Evolutionary conservation across 1,140 invertebrate species (phyloP).

Genomic region (Brachionus koreanus): DNA sequence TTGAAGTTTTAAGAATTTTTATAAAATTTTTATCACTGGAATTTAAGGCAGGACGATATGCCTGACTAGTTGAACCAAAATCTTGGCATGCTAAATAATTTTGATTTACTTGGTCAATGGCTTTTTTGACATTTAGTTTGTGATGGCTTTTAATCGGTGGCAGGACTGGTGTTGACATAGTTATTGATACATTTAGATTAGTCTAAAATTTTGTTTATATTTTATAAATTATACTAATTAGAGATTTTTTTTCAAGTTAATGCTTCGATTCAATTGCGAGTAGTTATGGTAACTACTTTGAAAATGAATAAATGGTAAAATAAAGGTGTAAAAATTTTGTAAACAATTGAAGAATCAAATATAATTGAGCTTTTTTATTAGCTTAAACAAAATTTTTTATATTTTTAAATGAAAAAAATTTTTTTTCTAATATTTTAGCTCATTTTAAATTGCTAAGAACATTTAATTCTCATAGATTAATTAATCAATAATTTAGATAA

Average conservation of each 20-base stretch:
- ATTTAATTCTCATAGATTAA: too few species aligned
- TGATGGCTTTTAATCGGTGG: not conserved
- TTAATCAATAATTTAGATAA: too few species aligned
- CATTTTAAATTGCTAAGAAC: too few species aligned
- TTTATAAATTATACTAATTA: conserved; percentile 35
- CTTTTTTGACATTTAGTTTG: not conserved
- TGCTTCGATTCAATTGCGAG: not conserved
- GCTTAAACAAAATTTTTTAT: not conserved
- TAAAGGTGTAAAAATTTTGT: not conserved
- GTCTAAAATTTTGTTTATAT: conserved; percentile 19
- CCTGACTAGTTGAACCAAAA: not conserved
- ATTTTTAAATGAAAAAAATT: not conserved
- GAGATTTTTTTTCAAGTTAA: not conserved
- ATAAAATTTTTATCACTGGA: conserved; percentile 11
- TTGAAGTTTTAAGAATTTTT: conserved; percentile 18
- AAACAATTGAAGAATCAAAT: not conserved
- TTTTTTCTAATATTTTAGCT: too few species aligned
- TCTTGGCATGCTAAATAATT: conserved; percentile 14
- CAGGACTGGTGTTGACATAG: not conserved
- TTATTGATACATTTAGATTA: conserved; percentile 1
- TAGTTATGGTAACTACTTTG: not conserved
- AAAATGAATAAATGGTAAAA: not conserved
- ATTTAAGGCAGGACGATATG: not conserved
- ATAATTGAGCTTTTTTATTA: not conserved
- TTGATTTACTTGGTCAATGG: not conserved